Percentiles rank a stretch among this genome's conserved stretches.
These are phyloP conservation scores for Cotesia vestalis DNA, from an alignment of 1,140 invertebrate species.

Conservation along the genomic window DNA sequence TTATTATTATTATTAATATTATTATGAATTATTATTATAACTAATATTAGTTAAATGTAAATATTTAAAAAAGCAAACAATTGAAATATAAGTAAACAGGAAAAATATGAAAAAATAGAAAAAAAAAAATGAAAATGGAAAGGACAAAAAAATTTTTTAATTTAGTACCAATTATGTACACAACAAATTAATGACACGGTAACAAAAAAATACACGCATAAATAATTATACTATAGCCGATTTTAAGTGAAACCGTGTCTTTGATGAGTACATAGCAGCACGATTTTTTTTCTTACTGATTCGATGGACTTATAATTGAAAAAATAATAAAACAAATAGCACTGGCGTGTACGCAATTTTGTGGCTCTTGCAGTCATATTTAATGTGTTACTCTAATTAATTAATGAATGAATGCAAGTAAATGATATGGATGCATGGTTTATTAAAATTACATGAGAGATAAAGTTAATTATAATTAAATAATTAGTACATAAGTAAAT, in stretches of 20 bases:
- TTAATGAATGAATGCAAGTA: constrained; percentile 4
- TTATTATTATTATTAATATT: too few relatives aligned
- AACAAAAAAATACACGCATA: constrained; percentile 39
- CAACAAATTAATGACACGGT: constrained; percentile 38
- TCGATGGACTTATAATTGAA: too few relatives aligned
- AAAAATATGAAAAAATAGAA: constrained; percentile 38
- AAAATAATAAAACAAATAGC: too few relatives aligned
- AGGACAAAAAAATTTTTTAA: too few relatives aligned
- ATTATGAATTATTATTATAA: constrained; percentile 33
- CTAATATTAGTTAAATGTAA: constrained; percentile 55
- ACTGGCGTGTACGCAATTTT: too few relatives aligned
- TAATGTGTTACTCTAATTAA: neutral
- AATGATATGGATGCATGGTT: constrained; percentile 13
- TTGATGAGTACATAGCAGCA: neutral
- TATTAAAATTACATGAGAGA: too few relatives aligned
- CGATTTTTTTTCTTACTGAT: too few relatives aligned
- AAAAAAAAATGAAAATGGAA: too few relatives aligned
- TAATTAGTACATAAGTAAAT: constrained; percentile 2
- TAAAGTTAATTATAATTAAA: too few relatives aligned
- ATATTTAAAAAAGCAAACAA: constrained; percentile 56
- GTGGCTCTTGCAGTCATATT: too few relatives aligned
- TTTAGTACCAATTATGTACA: constrained; percentile 44
- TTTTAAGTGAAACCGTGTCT: constrained; percentile 13
- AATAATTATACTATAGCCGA: constrained; percentile 16
- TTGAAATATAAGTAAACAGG: constrained; percentile 44